A percentile compares a stretch with the other conserved stretches of the same genome.
phyloP scores from a whole-genome alignment of 2,113 vertebrate genomes.

The Atlantisia rogersi region DNA sequence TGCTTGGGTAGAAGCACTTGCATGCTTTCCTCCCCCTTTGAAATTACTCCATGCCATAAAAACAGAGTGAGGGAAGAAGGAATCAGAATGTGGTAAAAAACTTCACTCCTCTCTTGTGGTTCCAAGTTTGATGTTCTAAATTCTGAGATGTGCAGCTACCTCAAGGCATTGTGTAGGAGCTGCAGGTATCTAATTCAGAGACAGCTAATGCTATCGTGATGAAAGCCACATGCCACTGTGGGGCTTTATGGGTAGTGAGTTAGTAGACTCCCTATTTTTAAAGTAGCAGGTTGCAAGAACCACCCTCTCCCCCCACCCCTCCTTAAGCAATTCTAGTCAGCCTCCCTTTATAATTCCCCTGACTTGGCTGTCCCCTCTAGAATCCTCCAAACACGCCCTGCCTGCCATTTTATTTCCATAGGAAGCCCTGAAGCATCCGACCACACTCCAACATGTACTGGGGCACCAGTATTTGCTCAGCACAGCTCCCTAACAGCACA shows the following conservation, averaged over 20 bases:
- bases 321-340: not conserved
- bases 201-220: not conserved
- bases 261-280: not conserved
- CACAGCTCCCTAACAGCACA: not conserved
- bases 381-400: not conserved
- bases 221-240: not conserved
- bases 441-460: not conserved
- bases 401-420: not conserved
- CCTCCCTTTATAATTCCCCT: not conserved
- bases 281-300: not conserved
- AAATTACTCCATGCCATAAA: not conserved
- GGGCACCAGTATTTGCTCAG: not conserved
- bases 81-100: not conserved
- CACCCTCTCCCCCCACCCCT: too few relatives aligned
- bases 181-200: not conserved
- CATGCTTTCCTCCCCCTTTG: not conserved
- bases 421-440: not conserved
- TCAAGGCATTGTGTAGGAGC: not conserved
- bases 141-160: not conserved
- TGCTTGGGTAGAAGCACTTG: not conserved
- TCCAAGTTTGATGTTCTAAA: not conserved
- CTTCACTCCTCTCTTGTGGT: not conserved
- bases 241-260: fast-evolving
- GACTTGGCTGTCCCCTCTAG: not conserved
- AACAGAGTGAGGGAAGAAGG: not conserved